Evolutionary conservation across 2,113 vertebrate species (phyloP).

Genomic region (Lycaon pictus): DNA sequence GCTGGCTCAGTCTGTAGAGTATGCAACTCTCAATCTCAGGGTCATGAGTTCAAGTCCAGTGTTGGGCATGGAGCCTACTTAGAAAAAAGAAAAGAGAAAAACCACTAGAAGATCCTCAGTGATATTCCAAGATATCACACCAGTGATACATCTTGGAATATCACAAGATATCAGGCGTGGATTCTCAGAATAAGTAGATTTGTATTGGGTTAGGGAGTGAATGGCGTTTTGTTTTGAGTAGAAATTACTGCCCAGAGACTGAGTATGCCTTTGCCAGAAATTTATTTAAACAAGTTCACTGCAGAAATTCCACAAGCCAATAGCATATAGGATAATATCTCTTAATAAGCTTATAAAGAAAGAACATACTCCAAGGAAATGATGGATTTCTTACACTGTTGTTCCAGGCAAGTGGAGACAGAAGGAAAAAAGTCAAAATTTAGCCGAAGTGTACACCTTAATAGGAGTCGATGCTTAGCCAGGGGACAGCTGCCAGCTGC

Average conservation of each 20-base stretch:
- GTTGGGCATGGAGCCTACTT: too few species aligned
- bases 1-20: too few species aligned
- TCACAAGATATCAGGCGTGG: neutral
- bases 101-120: neutral
- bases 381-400: neutral
- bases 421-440: neutral
- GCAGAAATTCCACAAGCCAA: neutral
- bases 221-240: neutral
- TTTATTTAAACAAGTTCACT: neutral
- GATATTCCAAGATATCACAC: neutral
- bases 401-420: neutral
- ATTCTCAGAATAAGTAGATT: neutral
- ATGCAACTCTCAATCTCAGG: too few species aligned
- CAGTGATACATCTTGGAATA: too few species aligned
- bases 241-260: neutral
- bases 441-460: neutral
- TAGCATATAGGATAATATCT: neutral
- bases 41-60: too few species aligned
- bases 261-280: neutral
- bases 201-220: neutral
- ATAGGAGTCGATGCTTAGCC: neutral
- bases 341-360: neutral
- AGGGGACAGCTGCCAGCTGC: neutral
- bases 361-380: neutral
- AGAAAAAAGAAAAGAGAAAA: neutral